Base-by-base conservation (phyloP, 2,888 invertebrate genomes). In the Sesia apiformis region DNA sequence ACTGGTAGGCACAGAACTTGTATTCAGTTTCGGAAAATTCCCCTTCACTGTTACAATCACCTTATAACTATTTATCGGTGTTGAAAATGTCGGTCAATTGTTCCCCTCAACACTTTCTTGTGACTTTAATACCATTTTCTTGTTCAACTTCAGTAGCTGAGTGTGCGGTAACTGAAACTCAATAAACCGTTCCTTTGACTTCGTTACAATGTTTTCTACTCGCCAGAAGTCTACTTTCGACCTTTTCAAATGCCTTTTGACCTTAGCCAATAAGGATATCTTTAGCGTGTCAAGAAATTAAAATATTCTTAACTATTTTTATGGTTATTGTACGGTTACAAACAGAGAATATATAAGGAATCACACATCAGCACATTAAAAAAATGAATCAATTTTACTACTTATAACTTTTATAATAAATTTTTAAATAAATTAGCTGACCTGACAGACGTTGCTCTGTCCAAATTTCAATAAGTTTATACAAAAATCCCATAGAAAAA, bases 91-190 rank as follows among this genome's bases (percentile, higher is more conserved):
- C 50, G 38, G 38, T 50, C 50, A 50, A 38, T 50, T 38, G 50
- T 50, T 23, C 23, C 7, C 50, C 38, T 50, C 38, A 23, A 50
- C 38, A 61, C 60, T 61, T 58, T 57, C 54, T 54, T 53, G 56
- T 58, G 56, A 61, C 60, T 63, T 60, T 63, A 70, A 66, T 64
- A 62, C 62, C 60, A 64, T 65, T 66, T 58, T 58, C 58, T 57
- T 38, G 6, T 7, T 58, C 55, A 53, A 57, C 57, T 51, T 50
- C 52, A 52, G 55, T 57, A 46, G 57, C 56, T 55, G 52, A 54
- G 38, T 38, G 53, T 59, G 56, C 56, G 53, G 57, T 55, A 64
- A 63, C 57, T 52, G 53, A 52, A 56, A 58, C 57, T 62, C 59
- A 57, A 59, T 63, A 55, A 58, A 55, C 53, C 42, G 53, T 52